Evolutionary conservation across 2,888 invertebrate genomes (phyloP).

Genomic region (Noctua fimbriata): DNA sequence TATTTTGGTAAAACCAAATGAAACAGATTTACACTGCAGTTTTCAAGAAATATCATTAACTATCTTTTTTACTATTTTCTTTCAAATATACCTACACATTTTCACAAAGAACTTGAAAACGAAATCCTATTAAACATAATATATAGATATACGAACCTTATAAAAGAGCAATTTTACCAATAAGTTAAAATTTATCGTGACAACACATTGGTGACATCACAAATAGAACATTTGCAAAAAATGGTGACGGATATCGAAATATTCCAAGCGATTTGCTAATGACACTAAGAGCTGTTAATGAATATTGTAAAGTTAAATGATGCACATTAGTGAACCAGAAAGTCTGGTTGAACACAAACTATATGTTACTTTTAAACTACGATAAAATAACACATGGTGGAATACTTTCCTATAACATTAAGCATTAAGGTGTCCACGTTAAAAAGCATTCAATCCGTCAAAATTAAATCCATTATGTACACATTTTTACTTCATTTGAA

Average conservation of each 20-base stretch:
- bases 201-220: slow-evolving; percentile 36
- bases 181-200: slow-evolving; percentile 1
- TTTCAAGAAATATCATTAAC: slow-evolving; percentile 13
- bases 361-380: slow-evolving; percentile 27
- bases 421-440: slow-evolving; percentile 41
- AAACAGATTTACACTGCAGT: background rate
- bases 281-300: slow-evolving; percentile 30
- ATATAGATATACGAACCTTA: slow-evolving; percentile 20
- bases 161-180: slow-evolving; percentile 20
- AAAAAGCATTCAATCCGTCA: slow-evolving; percentile 33
- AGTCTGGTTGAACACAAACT: slow-evolving; percentile 33
- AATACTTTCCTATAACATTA: slow-evolving; percentile 41
- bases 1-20: slow-evolving; percentile 15
- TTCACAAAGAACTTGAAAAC: slow-evolving; percentile 18
- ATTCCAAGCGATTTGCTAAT: slow-evolving; percentile 37
- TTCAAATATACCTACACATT: slow-evolving; percentile 7
- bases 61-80: background rate
- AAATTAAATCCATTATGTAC: slow-evolving; percentile 48
- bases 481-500: slow-evolving; percentile 52
- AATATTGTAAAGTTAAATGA: slow-evolving; percentile 32
- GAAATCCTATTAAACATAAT: slow-evolving; percentile 13
- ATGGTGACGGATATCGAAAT: slow-evolving; percentile 18
- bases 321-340: slow-evolving; percentile 19
- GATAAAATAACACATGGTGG: slow-evolving; percentile 37
- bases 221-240: slow-evolving; percentile 21